These are phyloP conservation scores for Agrotis segetum DNA, from an alignment of 2,888 invertebrate species.

Conservation along the genomic window DNA sequence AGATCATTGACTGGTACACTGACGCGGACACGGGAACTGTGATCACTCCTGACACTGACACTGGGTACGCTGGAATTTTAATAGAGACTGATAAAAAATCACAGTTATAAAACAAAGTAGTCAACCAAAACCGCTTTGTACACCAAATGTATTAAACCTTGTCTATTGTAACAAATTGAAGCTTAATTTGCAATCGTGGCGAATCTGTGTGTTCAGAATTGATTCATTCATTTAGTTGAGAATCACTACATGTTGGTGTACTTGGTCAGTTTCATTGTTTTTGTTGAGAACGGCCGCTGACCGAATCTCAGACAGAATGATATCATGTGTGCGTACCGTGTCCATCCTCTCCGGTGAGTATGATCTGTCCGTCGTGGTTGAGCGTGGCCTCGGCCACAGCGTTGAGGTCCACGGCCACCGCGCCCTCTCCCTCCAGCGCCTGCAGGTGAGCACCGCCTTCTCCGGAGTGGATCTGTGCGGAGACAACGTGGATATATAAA, in stretches of 20 bases:
- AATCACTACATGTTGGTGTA: not conserved
- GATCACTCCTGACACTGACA: constrained; percentile 97
- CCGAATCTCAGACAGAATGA: not conserved
- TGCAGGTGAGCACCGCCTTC: constrained; percentile 93
- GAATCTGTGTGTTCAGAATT: too few relatives aligned
- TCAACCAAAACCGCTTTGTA: not conserved
- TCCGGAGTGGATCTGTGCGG: constrained; percentile 92
- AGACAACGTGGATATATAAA: not conserved
- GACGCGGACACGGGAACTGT: constrained; percentile 98
- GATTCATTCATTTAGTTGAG: too few relatives aligned
- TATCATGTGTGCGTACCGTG: constrained; percentile 92
- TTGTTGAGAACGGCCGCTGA: not conserved
- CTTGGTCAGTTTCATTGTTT: not conserved
- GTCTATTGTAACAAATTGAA: too few relatives aligned
- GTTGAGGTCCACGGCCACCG: constrained; percentile 96
- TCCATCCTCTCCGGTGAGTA: constrained; percentile 98
- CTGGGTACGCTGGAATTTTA: constrained; percentile 92
- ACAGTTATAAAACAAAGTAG: not conserved
- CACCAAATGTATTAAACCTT: not conserved
- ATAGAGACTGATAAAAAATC: not conserved
- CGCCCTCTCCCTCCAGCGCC: constrained; percentile 94
- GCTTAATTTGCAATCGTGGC: too few relatives aligned
- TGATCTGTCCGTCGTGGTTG: constrained; percentile 98
- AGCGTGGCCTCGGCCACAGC: constrained; percentile 97
- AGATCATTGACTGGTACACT: constrained; percentile 99